phyloP scores from a whole-genome alignment of 1,140 invertebrate species.

The Anoplolepis gracilipes region DNA sequence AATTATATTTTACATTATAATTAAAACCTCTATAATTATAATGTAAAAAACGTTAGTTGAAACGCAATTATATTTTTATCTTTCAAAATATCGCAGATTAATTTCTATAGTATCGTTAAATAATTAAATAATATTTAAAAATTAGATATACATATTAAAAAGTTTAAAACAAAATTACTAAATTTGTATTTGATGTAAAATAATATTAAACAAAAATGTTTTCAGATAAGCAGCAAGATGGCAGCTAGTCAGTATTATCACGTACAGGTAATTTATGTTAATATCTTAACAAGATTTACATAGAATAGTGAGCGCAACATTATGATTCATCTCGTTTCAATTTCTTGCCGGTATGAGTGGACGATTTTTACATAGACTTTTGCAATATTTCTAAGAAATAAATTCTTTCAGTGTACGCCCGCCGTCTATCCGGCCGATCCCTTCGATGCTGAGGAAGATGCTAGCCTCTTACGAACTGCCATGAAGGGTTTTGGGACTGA shows the following conservation, averaged over 20 bases:
- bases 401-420: constrained; percentile 90
- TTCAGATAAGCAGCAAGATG: constrained; percentile 68
- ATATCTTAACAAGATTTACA: not conserved
- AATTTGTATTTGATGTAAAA: constrained; percentile 12
- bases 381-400: not conserved
- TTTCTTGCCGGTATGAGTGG: not conserved
- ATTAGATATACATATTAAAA: not conserved
- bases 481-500: constrained; percentile 98
- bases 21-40: not conserved
- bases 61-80: not conserved
- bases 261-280: constrained; percentile 75
- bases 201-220: constrained; percentile 12
- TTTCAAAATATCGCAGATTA: not conserved
- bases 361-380: not conserved
- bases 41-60: not conserved
- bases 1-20: not conserved
- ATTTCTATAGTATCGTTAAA: not conserved
- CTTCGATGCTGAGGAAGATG: constrained; percentile 95
- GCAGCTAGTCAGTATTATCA: constrained; percentile 77
- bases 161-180: not conserved
- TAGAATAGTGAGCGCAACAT: constrained; percentile 6
- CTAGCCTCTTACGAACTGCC: constrained; percentile 93
- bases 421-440: constrained; percentile 93
- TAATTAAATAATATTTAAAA: constrained; percentile 9
- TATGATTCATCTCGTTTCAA: not conserved